A percentile compares a stretch with the other conserved stretches of the same genome.
Conservation (phyloP, 2,113 vertebrate species). For the Sylvicapra grimmia region DNA sequence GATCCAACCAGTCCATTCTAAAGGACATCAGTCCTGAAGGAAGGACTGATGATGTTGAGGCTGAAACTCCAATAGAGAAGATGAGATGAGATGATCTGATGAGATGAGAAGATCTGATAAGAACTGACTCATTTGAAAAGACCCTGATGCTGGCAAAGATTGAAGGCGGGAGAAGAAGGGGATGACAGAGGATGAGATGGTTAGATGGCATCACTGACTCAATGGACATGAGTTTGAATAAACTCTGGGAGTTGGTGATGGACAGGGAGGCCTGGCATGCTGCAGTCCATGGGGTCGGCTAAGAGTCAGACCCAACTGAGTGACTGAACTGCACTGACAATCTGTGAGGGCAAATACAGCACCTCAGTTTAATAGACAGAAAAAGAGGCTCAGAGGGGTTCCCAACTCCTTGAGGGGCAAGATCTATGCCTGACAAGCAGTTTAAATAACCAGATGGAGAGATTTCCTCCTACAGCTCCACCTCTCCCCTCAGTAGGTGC, state of each 20-base stretch:
- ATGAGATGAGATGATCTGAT: no score
- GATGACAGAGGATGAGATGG: not conserved
- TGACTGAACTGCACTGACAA: not conserved
- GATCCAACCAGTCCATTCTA: not conserved
- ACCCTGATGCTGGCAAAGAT: not conserved
- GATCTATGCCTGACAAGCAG: not conserved
- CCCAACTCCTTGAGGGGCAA: not conserved
- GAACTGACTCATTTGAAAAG: not conserved
- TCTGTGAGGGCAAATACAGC: not conserved
- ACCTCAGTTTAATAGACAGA: not conserved
- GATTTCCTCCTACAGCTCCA: not conserved
- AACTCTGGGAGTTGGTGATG: not conserved
- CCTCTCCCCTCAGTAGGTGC: not conserved
- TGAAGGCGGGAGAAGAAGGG: not conserved
- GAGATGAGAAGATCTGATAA: not conserved
- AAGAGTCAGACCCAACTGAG: not conserved
- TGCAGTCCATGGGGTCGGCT: not conserved
- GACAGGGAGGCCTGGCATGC: not conserved
- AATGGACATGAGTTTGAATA: not conserved
- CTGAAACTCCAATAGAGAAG: not conserved
- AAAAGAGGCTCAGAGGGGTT: not conserved
- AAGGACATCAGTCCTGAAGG: not conserved
- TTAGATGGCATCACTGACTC: not conserved
- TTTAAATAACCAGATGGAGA: not conserved
- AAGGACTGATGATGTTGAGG: not conserved